These are phyloP conservation scores for Cephus pulcher DNA, from an alignment of 2,888 invertebrate genomes.

Conservation along the genomic window DNA sequence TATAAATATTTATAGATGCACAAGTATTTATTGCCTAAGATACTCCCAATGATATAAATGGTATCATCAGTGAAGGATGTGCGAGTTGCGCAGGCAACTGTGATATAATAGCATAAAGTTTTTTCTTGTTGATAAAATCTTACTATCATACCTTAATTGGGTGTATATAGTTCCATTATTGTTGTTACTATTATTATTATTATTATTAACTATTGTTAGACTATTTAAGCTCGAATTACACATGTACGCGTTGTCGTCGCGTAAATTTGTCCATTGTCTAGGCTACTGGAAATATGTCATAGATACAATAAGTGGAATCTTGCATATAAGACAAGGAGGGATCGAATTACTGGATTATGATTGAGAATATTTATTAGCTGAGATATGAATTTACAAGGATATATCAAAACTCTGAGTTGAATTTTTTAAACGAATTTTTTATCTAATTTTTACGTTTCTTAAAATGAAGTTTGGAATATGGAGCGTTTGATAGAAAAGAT, in stretches of 20 bases:
- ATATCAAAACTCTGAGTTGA: neutral
- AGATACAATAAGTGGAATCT: neutral
- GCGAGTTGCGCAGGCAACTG: slow-evolving; percentile 52
- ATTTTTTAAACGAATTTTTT: neutral
- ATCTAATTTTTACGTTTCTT: neutral
- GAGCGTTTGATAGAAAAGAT: neutral
- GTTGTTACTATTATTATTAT: slow-evolving; percentile 16
- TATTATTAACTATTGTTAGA: neutral
- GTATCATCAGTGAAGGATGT: slow-evolving; percentile 19
- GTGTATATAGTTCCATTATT: slow-evolving; percentile 30
- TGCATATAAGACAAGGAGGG: neutral
- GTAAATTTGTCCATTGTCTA: neutral
- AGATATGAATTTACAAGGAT: neutral
- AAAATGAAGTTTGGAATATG: neutral
- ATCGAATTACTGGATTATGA: neutral
- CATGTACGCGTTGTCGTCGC: neutral
- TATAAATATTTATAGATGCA: slow-evolving; percentile 27
- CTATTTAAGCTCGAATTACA: neutral
- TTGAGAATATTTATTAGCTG: neutral
- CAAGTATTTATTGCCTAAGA: slow-evolving; percentile 35
- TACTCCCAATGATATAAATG: slow-evolving; percentile 26
- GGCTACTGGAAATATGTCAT: neutral
- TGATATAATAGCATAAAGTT: slow-evolving; percentile 58
- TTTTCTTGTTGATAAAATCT: slow-evolving; percentile 26
- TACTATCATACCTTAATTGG: slow-evolving; percentile 29